phyloP scores from a whole-genome alignment of 2,797 vertebrate genomes.

The Pseudochirops corinnae region DNA sequence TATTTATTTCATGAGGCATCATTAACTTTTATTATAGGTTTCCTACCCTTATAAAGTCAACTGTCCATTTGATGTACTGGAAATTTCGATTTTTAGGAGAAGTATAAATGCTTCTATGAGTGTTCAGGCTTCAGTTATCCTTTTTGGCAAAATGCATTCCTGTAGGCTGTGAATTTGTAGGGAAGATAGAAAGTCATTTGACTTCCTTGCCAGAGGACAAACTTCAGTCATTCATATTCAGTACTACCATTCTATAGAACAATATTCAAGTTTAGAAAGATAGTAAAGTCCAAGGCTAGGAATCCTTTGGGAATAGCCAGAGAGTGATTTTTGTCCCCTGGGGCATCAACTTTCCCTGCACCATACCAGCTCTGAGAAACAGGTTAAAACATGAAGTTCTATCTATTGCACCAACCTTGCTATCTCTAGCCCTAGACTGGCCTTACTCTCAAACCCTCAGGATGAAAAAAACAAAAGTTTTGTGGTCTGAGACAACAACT shows the following conservation, averaged over 20 bases:
- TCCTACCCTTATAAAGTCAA: conserved; percentile 50
- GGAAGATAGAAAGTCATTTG: conserved; percentile 44
- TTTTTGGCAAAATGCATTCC: conserved; percentile 55
- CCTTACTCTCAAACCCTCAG: not conserved
- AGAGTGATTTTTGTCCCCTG: not conserved
- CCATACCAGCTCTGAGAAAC: not conserved
- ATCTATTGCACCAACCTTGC: not conserved
- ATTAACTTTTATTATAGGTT: conserved; percentile 69
- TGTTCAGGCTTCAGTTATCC: not conserved
- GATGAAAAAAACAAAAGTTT: not conserved
- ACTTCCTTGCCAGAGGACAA: conserved; percentile 21
- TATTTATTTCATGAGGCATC: conserved; percentile 69
- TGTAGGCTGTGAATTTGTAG: conserved; percentile 27
- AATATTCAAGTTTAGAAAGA: not conserved
- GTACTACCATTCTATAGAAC: not conserved
- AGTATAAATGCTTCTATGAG: conserved; percentile 41
- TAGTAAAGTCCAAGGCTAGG: not conserved
- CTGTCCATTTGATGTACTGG: conserved; percentile 43
- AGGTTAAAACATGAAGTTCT: not conserved
- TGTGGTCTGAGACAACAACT: not conserved
- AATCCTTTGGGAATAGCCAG: not conserved
- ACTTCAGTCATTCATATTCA: conserved; percentile 27
- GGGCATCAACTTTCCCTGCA: not conserved
- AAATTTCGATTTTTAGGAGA: conserved; percentile 59
- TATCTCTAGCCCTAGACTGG: not conserved